Percentiles rank a stretch among this genome's conserved stretches.
phyloP scores from a whole-genome alignment of 2,113 vertebrate genomes.

The Macaca nemestrina region DNA sequence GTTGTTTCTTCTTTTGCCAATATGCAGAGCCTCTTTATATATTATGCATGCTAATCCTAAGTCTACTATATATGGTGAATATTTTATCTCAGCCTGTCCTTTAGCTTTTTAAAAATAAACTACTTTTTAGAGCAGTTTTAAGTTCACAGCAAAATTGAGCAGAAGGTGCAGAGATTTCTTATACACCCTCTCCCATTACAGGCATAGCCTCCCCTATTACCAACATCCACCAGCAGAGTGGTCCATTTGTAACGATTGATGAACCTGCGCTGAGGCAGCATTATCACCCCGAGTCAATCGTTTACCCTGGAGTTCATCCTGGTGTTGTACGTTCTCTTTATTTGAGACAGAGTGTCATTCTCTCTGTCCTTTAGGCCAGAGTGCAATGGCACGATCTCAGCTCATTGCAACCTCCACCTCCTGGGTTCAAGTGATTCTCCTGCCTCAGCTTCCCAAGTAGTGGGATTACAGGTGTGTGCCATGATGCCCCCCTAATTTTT shows the following conservation, averaged over 20 bases:
- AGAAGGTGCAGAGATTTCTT: not conserved
- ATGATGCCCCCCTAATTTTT: no score
- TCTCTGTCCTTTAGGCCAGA: no score
- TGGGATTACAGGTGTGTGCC: no score
- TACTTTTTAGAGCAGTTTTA: not conserved
- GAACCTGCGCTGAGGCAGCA: not conserved
- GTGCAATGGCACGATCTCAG: no score
- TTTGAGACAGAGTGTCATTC: no score
- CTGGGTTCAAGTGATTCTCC: no score
- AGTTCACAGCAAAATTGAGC: not conserved
- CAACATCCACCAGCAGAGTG: not conserved
- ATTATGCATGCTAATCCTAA: not conserved
- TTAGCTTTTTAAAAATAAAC: not conserved
- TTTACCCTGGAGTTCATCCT: not conserved
- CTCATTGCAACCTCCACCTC: no score
- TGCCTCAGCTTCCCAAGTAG: no score
- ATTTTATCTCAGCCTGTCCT: not conserved
- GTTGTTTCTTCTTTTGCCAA: not conserved
- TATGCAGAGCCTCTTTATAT: not conserved
- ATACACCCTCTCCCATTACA: not conserved
- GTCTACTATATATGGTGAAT: not conserved
- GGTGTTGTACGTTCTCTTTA: no score
- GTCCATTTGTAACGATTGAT: not conserved
- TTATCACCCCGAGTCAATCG: not conserved
- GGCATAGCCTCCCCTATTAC: not conserved